These are phyloP conservation scores for Apocheima hispidaria DNA, from an alignment of 2,888 invertebrate species.

Conservation along the genomic window DNA sequence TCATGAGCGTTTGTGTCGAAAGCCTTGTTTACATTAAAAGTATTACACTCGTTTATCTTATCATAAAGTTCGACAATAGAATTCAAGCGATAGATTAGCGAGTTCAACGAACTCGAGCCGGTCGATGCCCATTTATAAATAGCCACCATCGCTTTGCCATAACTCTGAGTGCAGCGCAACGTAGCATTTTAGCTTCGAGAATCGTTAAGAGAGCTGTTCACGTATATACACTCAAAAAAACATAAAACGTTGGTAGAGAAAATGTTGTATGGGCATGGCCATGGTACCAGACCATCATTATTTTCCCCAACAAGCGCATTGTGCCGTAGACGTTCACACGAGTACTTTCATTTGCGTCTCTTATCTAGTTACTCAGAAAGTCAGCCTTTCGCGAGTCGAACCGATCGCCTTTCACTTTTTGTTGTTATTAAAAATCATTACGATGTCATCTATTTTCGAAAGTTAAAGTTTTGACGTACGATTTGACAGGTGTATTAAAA, in stretches of 20 bases:
- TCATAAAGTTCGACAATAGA: constrained; percentile 59
- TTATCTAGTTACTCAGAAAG: constrained; percentile 81
- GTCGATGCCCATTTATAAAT: constrained; percentile 72
- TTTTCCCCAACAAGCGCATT: constrained; percentile 68
- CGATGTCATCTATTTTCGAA: constrained; percentile 64
- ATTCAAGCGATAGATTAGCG: constrained; percentile 59
- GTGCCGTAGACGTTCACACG: constrained; percentile 70
- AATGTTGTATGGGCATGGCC: constrained; percentile 40
- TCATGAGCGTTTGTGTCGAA: constrained; percentile 2
- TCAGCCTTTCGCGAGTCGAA: constrained; percentile 55
- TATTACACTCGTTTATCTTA: constrained; percentile 56
- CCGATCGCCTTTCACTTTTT: constrained; percentile 81
- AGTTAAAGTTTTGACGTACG: constrained; percentile 57
- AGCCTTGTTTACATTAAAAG: constrained; percentile 17
- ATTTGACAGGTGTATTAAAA: constrained; percentile 28
- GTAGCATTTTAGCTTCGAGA: constrained; percentile 45
- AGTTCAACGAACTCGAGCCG: constrained; percentile 69
- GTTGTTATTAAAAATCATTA: constrained; percentile 76
- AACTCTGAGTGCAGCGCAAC: constrained; percentile 60
- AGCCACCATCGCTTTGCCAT: constrained; percentile 63
- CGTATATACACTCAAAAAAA: constrained; percentile 31
- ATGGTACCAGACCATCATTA: constrained; percentile 50
- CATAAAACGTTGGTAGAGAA: constrained; percentile 36
- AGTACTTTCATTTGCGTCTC: constrained; percentile 74
- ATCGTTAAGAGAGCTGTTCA: constrained; percentile 55